These are phyloP conservation scores for Aromia moschata DNA, from an alignment of 2,888 invertebrate genomes.

Conservation along the genomic window DNA sequence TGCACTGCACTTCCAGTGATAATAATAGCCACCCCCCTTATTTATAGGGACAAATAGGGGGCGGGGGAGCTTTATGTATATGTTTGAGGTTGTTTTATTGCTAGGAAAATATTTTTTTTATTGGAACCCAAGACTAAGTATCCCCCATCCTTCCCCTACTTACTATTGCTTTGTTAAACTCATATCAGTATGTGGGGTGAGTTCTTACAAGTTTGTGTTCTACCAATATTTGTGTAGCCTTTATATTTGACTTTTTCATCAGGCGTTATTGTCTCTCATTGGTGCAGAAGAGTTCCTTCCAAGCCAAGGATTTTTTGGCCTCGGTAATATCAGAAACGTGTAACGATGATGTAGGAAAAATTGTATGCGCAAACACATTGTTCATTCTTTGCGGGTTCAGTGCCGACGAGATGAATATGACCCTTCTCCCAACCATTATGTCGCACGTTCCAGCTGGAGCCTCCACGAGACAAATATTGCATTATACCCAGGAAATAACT, in stretches of 20 bases:
- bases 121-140: too few species aligned
- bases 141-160: too few species aligned
- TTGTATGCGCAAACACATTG: slow-evolving; percentile 46
- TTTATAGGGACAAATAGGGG: too few species aligned
- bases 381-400: slow-evolving; percentile 51
- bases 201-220: too few species aligned
- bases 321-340: background rate
- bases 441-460: slow-evolving; percentile 50
- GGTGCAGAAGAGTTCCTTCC: background rate
- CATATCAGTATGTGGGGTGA: too few species aligned
- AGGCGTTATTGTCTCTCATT: too few species aligned
- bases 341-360: background rate
- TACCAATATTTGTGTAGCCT: slow-evolving; percentile 8
- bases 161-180: too few species aligned
- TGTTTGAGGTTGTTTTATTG: too few species aligned
- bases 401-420: slow-evolving; percentile 46
- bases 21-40: too few species aligned
- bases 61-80: too few species aligned
- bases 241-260: background rate
- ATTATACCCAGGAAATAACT: slow-evolving; percentile 64
- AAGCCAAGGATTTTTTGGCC: background rate
- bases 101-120: too few species aligned
- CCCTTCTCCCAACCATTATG: slow-evolving; percentile 47
- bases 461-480: slow-evolving; percentile 73
- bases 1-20: too few species aligned